Percentiles rank a stretch among this genome's conserved stretches.
Evolutionary conservation across 2,888 invertebrate genomes (phyloP).

Genomic region (Andrena chrysosceles): DNA sequence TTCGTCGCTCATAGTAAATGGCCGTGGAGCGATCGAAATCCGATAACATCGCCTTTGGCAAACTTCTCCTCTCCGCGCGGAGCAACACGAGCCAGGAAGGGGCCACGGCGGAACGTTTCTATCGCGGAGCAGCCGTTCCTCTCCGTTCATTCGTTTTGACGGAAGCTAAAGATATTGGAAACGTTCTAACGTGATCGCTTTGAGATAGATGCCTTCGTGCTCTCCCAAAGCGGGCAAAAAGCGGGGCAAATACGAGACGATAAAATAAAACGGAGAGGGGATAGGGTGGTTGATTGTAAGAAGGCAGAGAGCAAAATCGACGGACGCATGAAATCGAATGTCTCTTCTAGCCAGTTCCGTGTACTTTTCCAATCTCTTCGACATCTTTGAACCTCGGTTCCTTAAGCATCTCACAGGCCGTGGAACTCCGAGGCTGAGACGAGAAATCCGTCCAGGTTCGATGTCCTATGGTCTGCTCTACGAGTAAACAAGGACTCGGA

Average conservation of each 20-base stretch:
- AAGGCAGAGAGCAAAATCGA: constrained; percentile 29
- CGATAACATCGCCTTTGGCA: constrained; percentile 69
- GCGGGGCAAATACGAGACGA: constrained; percentile 35
- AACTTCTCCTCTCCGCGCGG: constrained; percentile 50
- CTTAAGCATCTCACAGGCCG: constrained; percentile 1
- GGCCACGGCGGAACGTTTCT: constrained; percentile 51
- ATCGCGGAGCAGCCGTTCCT: constrained; percentile 38
- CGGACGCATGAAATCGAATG: constrained; percentile 41
- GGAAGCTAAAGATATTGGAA: constrained; percentile 72
- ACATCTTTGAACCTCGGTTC: constrained; percentile 41
- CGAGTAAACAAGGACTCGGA: neutral
- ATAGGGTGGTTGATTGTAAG: constrained; percentile 37
- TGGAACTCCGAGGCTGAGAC: neutral
- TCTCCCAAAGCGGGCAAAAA: constrained; percentile 35
- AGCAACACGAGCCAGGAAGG: constrained; percentile 52
- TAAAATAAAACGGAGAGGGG: constrained; percentile 43
- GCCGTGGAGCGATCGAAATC: constrained; percentile 66
- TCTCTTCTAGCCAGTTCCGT: constrained; percentile 20
- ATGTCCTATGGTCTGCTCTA: neutral
- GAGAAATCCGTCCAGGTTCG: neutral
- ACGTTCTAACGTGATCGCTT: constrained; percentile 66
- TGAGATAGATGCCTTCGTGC: constrained; percentile 44
- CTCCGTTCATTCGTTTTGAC: constrained; percentile 66
- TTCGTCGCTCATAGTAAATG: constrained; percentile 65
- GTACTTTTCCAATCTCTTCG: constrained; percentile 34